Evolutionary conservation across 2,797 vertebrate genomes (phyloP), one percentile per base, ranked within the genome.

Genomic region (Scolopax bukidnonensis): DNA sequence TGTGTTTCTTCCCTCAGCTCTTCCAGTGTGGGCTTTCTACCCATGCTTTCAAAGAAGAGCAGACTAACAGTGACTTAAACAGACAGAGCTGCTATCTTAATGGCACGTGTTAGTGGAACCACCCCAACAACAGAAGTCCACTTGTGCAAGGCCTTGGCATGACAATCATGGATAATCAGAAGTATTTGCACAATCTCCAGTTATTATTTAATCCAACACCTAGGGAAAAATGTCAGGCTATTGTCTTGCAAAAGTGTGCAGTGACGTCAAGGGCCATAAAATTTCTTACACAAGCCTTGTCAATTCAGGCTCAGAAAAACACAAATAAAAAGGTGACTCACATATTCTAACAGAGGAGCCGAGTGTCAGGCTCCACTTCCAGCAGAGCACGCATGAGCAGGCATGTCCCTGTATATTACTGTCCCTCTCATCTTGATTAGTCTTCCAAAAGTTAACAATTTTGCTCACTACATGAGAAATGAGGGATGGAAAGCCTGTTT

Each of bases 221-320:
- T 86, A 54, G n/a, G 57, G 85, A 36, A 81, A 88, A 93, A 90
- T 51, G 45, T 81, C 80, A 78, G 45, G 8, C 38, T 84, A 38
- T 77, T 95, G 83, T 90, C 93, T 96, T 91, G 87, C 76, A 90
- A 43, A 93, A 68, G 50, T 16, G n/a, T n/a, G n/a, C n/a, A 84
- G 69, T 84, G 87, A 90, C 90, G 85, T 81, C 76, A 91, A 90
- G 67, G 8, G 57, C 61, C 3, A 0, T 88, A 65, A 83, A 75
- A 84, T 61, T 54, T 78, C 83, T 93, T 67, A 41, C 50, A 36
- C 2, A 23, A 54, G 50, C 76, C 86, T 96, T 94, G 91, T 93
- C 82, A 87, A 70, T 38, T 80, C 61, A 75, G 57, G 53, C 76
- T 85, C 30, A 70, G 78, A 74, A 89, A 69, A 94, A 67, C 75